Conservation (phyloP, 92 coral and sea anemone species). For the Palythoa heliodiscus region DNA sequence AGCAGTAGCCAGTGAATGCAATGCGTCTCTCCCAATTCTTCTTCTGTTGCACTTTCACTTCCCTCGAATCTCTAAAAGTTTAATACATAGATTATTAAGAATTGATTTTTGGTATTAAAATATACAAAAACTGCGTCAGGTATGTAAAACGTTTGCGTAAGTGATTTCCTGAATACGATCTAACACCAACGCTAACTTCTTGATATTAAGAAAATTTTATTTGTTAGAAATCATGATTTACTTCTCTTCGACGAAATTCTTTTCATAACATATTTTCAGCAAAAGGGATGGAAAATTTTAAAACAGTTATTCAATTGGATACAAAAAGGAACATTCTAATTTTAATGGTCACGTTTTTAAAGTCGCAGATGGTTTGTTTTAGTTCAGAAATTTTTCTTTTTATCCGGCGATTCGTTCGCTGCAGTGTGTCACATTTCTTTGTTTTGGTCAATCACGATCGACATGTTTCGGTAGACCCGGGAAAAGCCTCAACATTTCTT, state of each 20-base stretch:
- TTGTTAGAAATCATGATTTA: not conserved
- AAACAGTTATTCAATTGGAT: not conserved
- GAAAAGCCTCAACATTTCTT: slow-evolving; percentile 1
- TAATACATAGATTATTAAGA: not conserved
- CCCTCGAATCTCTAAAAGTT: slow-evolving; percentile 3
- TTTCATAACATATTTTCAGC: not conserved
- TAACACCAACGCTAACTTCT: not conserved
- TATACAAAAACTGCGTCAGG: not conserved
- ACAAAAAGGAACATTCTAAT: not conserved
- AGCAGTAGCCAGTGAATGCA: too few species aligned
- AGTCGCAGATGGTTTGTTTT: slow-evolving; percentile 40
- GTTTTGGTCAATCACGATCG: slow-evolving; percentile 1
- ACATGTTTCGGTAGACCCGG: slow-evolving; percentile 1
- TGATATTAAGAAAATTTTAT: not conserved
- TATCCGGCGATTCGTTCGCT: not conserved
- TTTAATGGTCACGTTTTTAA: slow-evolving; percentile 28
- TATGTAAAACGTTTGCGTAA: too few species aligned
- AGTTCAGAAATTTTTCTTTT: slow-evolving; percentile 18
- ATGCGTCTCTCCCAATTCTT: too few species aligned
- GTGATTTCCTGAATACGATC: slow-evolving; percentile 1
- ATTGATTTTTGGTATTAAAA: not conserved
- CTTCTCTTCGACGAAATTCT: not conserved
- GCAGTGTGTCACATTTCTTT: not conserved
- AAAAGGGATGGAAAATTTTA: not conserved
- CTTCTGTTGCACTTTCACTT: slow-evolving; percentile 9